These are phyloP conservation scores for Malaclemys terrapin DNA, from an alignment of 2,113 vertebrate genomes.

Conservation along the genomic window DNA sequence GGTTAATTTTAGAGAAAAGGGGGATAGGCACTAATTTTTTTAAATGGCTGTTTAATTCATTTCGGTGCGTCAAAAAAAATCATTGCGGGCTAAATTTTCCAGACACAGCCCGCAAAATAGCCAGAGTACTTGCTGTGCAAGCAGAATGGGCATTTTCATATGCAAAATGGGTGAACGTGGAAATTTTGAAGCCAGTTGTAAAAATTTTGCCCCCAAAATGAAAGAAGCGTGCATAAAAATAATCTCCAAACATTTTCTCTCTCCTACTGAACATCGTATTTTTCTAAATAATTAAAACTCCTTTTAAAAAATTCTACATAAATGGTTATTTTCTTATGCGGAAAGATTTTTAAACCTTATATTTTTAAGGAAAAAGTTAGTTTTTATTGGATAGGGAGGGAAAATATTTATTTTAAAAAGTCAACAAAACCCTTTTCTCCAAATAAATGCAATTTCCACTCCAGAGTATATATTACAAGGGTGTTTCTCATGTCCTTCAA, in stretches of 20 bases:
- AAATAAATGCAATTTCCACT: slow-evolving; percentile 48
- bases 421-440: slow-evolving; percentile 44
- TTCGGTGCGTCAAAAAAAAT: slow-evolving; percentile 18
- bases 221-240: not conserved
- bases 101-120: not conserved
- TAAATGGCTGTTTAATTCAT: not conserved
- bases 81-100: not conserved
- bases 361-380: not conserved
- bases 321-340: slow-evolving; percentile 18
- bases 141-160: not conserved
- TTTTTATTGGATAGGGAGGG: slow-evolving; percentile 9
- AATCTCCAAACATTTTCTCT: not conserved
- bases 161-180: not conserved
- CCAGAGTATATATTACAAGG: slow-evolving; percentile 48
- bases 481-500: not conserved
- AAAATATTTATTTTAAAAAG: slow-evolving; percentile 52
- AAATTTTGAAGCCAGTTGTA: slow-evolving; percentile 2
- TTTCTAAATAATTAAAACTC: slow-evolving; percentile 37
- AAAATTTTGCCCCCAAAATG: not conserved
- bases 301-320: slow-evolving; percentile 39
- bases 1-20: not conserved
- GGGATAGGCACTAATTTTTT: not conserved
- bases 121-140: not conserved
- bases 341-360: not conserved
- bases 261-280: slow-evolving; percentile 6